Evolutionary conservation across 2,888 invertebrate species (phyloP).

Genomic region (Carterocephalus palaemon): DNA sequence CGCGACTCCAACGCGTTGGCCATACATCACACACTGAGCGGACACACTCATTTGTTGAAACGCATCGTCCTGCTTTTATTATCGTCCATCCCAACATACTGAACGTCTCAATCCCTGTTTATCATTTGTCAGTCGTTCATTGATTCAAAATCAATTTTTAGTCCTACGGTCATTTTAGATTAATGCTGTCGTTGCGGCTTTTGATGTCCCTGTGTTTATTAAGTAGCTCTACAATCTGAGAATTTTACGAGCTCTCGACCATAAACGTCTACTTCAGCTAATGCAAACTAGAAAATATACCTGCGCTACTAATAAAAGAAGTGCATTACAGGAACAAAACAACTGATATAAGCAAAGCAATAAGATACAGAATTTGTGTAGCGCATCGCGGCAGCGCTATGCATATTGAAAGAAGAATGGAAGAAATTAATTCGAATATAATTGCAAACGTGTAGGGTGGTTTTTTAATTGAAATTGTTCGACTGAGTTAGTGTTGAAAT

Average conservation of each 20-base stretch:
- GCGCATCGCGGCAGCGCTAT: conserved; percentile 10
- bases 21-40: conserved; percentile 64
- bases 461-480: conserved; percentile 46
- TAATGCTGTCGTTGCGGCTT: conserved; percentile 60
- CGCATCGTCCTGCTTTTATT: conserved; percentile 56
- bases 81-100: conserved; percentile 56
- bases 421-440: conserved; percentile 27
- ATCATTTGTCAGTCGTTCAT: conserved; percentile 46
- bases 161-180: conserved; percentile 64
- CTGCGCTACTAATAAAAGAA: conserved; percentile 53
- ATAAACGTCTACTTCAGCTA: conserved; percentile 54
- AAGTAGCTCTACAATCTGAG: conserved; percentile 68
- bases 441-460: conserved; percentile 33
- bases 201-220: conserved; percentile 60
- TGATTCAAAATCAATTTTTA: conserved; percentile 49
- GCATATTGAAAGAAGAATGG: conserved; percentile 15
- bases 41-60: conserved; percentile 63
- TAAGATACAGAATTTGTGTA: conserved; percentile 10
- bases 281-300: conserved; percentile 69
- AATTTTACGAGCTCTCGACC: conserved; percentile 58
- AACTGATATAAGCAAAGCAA: not conserved
- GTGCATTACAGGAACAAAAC: too few relatives aligned
- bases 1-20: conserved; percentile 37
- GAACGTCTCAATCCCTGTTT: conserved; percentile 69
- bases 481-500: conserved; percentile 47